Evolutionary conservation across 2,113 vertebrate species (phyloP).

Genomic region (Eolophus roseicapilla): DNA sequence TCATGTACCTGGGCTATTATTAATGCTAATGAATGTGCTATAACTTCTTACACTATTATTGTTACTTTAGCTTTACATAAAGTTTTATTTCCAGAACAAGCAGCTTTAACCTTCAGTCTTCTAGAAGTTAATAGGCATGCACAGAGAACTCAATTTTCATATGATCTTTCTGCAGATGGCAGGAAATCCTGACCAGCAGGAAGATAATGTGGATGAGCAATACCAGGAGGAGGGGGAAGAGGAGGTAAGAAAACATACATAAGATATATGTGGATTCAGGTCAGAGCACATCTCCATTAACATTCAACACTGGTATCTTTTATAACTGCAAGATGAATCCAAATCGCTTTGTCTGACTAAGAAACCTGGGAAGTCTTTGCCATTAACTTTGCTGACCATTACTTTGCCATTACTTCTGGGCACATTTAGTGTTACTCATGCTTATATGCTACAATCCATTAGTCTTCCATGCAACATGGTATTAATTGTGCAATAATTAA

Average conservation of each 20-base stretch:
- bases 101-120: neutral
- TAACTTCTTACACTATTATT: neutral
- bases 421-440: neutral
- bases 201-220: slow-evolving; percentile 92
- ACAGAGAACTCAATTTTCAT: neutral
- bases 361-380: neutral
- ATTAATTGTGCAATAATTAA: slow-evolving; percentile 37
- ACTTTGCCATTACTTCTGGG: neutral
- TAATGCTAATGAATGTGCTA: neutral
- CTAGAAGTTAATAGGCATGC: neutral
- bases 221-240: slow-evolving; percentile 97
- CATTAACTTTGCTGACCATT: neutral
- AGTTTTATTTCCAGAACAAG: neutral
- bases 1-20: neutral
- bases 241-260: slow-evolving; percentile 76
- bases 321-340: neutral
- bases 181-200: slow-evolving; percentile 97
- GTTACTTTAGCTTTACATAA: neutral
- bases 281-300: neutral
- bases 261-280: neutral
- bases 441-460: neutral
- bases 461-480: neutral
- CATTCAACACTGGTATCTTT: neutral
- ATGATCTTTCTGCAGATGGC: slow-evolving; percentile 83
- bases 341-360: neutral